Conservation (phyloP, 2,888 invertebrate species). For the Yponomeuta cagnagella region DNA sequence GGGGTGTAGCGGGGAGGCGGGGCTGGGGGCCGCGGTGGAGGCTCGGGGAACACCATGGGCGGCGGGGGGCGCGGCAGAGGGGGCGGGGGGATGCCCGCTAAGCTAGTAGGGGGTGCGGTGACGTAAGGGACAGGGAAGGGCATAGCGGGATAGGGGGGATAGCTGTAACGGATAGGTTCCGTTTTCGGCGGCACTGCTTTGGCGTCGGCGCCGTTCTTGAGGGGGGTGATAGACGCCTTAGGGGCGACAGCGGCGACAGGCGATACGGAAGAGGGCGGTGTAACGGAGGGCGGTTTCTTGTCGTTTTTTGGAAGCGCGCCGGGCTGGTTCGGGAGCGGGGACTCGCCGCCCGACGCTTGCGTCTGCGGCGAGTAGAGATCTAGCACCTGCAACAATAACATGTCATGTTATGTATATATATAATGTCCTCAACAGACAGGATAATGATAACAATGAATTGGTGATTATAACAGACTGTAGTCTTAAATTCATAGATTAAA, state of each 20-base stretch:
- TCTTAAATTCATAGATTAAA: too few species aligned
- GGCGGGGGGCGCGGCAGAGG: constrained; percentile 42
- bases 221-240: constrained; percentile 44
- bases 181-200: constrained; percentile 51
- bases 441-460: too few species aligned
- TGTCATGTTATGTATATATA: not conserved
- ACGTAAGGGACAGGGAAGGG: constrained; percentile 59
- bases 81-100: constrained; percentile 27
- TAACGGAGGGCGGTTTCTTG: constrained; percentile 66
- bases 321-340: constrained; percentile 77
- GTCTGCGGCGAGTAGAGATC: constrained; percentile 91
- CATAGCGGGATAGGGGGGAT: constrained; percentile 49
- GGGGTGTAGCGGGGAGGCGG: constrained; percentile 57
- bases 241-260: constrained; percentile 49
- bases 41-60: constrained; percentile 58
- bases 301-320: constrained; percentile 71
- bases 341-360: constrained; percentile 77
- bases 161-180: constrained; percentile 43
- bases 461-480: too few species aligned
- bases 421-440: not conserved
- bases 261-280: constrained; percentile 68
- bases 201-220: constrained; percentile 58
- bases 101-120: constrained; percentile 47
- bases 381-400: constrained; percentile 70
- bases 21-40: constrained; percentile 56